Base-by-base conservation (phyloP, 1,140 invertebrate genomes). In the Dinothrombium tinctorium region DNA sequence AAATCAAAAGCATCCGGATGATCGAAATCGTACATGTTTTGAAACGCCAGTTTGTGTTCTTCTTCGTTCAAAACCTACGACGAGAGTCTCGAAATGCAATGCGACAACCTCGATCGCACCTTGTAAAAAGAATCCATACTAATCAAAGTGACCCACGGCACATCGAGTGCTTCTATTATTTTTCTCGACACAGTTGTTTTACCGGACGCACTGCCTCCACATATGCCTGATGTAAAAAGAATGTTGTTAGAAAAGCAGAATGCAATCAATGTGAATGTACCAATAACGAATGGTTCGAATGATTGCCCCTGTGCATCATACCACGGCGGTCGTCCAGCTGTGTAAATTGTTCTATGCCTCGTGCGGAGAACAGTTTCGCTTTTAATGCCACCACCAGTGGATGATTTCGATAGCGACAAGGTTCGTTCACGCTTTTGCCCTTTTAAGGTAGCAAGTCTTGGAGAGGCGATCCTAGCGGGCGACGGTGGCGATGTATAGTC, bases 71-170 rank as follows among this genome's bases (percentile, higher is more conserved):
- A 60, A 7, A 92, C 79, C 81, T 87, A 0, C 53, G 46, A 2
- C 2, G 23, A 22, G 22, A 31, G 5, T 19, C 6, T 7, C 11
- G 31, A 31, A 35, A 11, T 20, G 40, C 3, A 44, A 26, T n/a
- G 14, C 12, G 33, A 42, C 24, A 31, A 37, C 94, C 89, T 3
- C 87, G 14, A 46, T 25, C 19, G 47, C 54, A 86, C 87, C 69
- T 98, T 98, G 57, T 98, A 99, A 63, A 98, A 99, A 4, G 86
- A 95, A 56, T 98, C 92, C 87, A 99, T 90, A 54, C 84, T 90
- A 28, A 98, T 68, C 3, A 98, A 67, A 20, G 89, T 96, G 22
- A 98, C 92, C 92, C 92, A 99, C 24, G 84, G 87, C 46, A 98
- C 82, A 64, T 92, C 78, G 5, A 99, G 63, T 50, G 73, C 77